Conservation (phyloP, 2,113 vertebrate genomes). For the Hypomesus transpacificus region DNA sequence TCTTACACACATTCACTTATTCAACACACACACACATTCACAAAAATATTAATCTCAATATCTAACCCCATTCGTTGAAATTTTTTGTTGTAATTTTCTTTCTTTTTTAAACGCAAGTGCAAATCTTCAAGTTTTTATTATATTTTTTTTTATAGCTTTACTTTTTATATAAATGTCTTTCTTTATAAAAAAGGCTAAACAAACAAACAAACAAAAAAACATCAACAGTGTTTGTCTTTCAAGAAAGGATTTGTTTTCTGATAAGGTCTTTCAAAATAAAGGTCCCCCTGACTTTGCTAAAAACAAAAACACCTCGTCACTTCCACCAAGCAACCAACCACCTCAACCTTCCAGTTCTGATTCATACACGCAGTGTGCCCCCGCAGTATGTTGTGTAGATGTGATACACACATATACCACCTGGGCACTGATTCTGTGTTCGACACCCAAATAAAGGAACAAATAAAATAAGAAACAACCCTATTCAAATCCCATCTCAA, state of each 20-base stretch:
- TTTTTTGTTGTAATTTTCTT: constrained; percentile 65
- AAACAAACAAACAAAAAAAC: constrained; percentile 62
- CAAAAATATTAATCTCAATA: constrained; percentile 75
- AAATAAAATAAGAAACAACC: constrained; percentile 53
- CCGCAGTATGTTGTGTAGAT: constrained; percentile 21
- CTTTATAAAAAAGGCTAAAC: constrained; percentile 45
- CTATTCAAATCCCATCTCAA: constrained; percentile 76
- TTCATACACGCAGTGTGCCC: constrained; percentile 12
- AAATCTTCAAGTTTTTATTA: constrained; percentile 85
- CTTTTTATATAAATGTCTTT: constrained; percentile 73
- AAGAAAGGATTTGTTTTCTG: constrained; percentile 78
- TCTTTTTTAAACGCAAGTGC: constrained; percentile 81
- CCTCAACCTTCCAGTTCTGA: constrained; percentile 63
- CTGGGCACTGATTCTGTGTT: constrained; percentile 46
- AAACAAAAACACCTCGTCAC: constrained; percentile 25
- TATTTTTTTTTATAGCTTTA: constrained; percentile 76
- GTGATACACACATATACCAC: constrained; percentile 25
- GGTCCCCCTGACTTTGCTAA: constrained; percentile 63
- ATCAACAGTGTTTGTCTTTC: constrained; percentile 79
- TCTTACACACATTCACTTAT: constrained; percentile 34
- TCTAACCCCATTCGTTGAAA: constrained; percentile 62
- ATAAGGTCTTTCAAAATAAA: constrained; percentile 72
- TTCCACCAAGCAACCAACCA: constrained; percentile 34
- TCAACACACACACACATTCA: constrained; percentile 54
- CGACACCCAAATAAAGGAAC: constrained; percentile 20